Conservation (phyloP, 2,113 vertebrate genomes). For the Nesoenas mayeri region DNA sequence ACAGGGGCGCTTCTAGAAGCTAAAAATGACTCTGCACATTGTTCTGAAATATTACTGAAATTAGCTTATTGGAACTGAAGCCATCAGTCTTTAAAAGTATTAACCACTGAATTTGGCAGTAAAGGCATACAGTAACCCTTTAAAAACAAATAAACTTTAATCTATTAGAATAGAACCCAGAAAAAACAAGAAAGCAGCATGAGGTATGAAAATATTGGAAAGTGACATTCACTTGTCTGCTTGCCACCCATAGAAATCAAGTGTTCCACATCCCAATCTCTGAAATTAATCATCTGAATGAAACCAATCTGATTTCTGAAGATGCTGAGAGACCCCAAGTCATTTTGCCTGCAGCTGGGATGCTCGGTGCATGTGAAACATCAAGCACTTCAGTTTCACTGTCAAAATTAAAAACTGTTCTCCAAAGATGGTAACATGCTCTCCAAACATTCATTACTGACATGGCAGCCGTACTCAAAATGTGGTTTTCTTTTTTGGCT, state of each 20-base stretch:
- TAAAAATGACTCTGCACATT: background rate
- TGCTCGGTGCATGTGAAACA: background rate
- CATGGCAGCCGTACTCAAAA: background rate
- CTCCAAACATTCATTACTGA: background rate
- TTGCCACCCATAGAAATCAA: background rate
- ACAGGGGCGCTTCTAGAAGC: background rate
- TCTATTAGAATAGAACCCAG: background rate
- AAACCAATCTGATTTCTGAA: background rate
- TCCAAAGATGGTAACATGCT: background rate
- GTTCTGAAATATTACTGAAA: background rate
- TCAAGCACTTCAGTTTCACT: background rate
- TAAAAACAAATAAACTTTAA: background rate
- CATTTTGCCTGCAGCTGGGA: background rate
- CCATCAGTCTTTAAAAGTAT: background rate
- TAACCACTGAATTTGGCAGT: background rate
- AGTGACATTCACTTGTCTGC: background rate
- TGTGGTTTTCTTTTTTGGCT: background rate
- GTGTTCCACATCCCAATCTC: background rate
- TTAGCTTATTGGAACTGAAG: background rate
- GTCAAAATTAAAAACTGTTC: background rate
- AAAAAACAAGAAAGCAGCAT: background rate
- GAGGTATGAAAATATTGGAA: background rate
- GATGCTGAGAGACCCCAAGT: background rate
- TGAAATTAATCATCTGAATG: background rate
- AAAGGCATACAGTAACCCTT: background rate